Evolutionary conservation across 2,888 invertebrate species (phyloP), one percentile per base, ranked within the genome.

Genomic region (Limnephilus auricula): DNA sequence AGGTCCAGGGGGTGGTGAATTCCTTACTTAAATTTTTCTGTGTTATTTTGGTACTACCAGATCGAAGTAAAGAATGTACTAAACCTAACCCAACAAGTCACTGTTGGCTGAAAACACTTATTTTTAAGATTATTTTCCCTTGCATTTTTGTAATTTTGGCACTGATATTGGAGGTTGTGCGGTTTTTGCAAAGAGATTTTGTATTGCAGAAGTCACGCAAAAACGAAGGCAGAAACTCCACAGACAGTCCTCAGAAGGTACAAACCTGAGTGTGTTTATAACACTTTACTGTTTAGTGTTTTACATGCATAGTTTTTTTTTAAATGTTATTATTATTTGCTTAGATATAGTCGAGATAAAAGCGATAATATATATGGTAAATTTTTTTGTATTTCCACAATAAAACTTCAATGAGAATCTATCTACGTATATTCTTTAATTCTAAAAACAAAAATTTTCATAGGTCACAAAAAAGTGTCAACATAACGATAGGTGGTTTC

Each of bases 201-300:
- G 87, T 89, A 94, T 97, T 97, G 94, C 97, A 97, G 97, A 97
- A 97, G 96, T 97, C 97, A 96, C 97, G 97, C 96, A 97, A 97
- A 96, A 96, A 96, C 94, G 97, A 97, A 95, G 97, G 96, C 97
- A 96, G 97, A 95, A 96, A 96, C 94, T 94, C 95, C 92, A 93
- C 96, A 94, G 96, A 96, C 94, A 97, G 97, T 94, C 97, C 97
- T 94, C 95, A 96, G 94, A 97, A 97, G 97, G 97, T 97, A 97
- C 95, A 95, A 87, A 65, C 79, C 86, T 86, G 31, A 45, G 30
- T 65, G 86, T 50, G 45, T 45, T 30, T 40, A 15, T 45, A 30
- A 45, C 86, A 86, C 86, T 65, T 50, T 50, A 86, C 50, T 32
- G 13, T 86, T 86, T 65, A 50, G 65, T 86, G 40, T 88, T 88